These are phyloP conservation scores for Netelia fuscicornis DNA, from an alignment of 2,888 invertebrate species.

Conservation along the genomic window DNA sequence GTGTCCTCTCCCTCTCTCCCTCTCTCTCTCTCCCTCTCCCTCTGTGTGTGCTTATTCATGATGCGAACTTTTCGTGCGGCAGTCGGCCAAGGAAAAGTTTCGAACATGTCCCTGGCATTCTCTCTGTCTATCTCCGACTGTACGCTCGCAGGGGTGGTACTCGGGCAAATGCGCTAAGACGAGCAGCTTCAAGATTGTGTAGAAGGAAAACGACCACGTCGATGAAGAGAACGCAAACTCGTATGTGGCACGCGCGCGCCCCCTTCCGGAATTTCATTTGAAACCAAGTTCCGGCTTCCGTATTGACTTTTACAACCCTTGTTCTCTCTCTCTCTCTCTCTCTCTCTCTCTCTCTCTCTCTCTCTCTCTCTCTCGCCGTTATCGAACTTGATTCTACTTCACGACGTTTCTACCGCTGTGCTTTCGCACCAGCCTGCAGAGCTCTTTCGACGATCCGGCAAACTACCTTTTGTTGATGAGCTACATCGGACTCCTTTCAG, in stretches of 20 bases:
- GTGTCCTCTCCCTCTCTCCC: conserved; percentile 27
- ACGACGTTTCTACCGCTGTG: conserved; percentile 3
- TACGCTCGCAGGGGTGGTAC: not conserved
- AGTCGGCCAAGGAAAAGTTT: conserved; percentile 58
- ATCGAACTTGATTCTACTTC: conserved; percentile 24
- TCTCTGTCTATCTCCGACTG: conserved; percentile 1
- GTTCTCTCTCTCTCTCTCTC: not conserved
- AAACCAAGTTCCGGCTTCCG: conserved; percentile 55
- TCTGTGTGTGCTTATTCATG: conserved; percentile 68
- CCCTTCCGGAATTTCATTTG: conserved; percentile 61
- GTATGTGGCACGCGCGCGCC: not conserved
- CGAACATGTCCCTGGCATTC: conserved; percentile 30
- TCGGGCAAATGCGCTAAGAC: conserved; percentile 9
- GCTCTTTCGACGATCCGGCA: not conserved
- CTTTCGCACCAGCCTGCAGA: not conserved
- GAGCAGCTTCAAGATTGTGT: conserved; percentile 19
- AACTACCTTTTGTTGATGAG: conserved; percentile 26
- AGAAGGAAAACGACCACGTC: not conserved
- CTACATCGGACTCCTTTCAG: conserved; percentile 13
- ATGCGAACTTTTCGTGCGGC: conserved; percentile 65
- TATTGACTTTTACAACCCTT: not conserved
- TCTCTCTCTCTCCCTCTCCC: conserved; percentile 22
- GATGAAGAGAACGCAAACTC: not conserved
- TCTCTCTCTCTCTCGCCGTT: conserved; percentile 16
- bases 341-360: conserved; percentile 9